A percentile compares a stretch with the other conserved stretches of the same genome.
Evolutionary conservation across 2,797 vertebrate genomes (phyloP).

Genomic region (Helarctos malayanus): DNA sequence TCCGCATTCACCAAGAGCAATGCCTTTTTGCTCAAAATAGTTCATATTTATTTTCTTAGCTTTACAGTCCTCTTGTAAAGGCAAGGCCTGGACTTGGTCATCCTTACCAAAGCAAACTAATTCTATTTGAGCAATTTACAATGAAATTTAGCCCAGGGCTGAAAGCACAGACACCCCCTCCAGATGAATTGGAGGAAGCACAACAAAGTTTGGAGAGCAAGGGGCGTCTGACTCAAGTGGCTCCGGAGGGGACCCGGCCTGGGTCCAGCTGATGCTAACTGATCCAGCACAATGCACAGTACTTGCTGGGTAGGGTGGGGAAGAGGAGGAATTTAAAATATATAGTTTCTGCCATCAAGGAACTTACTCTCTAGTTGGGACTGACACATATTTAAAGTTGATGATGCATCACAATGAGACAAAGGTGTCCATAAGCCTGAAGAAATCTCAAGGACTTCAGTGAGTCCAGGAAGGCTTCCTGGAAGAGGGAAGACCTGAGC

Average conservation of each 20-base stretch:
- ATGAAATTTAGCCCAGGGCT: slow-evolving; percentile 34
- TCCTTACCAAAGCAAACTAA: slow-evolving; percentile 65
- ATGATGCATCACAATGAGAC: neutral
- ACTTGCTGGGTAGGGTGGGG: neutral
- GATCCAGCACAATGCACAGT: neutral
- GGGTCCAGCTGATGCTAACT: neutral
- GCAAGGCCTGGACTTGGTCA: neutral
- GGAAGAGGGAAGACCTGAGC: neutral
- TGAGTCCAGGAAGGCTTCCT: slow-evolving; percentile 54
- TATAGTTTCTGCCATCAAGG: neutral
- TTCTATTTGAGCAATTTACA: slow-evolving; percentile 71
- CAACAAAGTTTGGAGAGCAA: slow-evolving; percentile 71
- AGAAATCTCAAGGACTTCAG: neutral
- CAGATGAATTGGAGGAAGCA: slow-evolving; percentile 80
- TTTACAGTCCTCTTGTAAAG: slow-evolving; percentile 51
- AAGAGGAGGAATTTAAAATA: slow-evolving; percentile 16
- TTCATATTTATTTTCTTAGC: slow-evolving; percentile 80
- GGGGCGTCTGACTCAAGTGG: neutral
- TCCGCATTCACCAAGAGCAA: slow-evolving; percentile 57
- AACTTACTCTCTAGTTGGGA: neutral
- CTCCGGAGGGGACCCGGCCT: neutral
- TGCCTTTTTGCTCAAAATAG: slow-evolving; percentile 73
- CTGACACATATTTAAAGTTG: neutral
- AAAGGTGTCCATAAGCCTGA: neutral
- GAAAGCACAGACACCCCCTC: slow-evolving; percentile 27